A percentile compares a stretch with the other conserved stretches of the same genome.
Evolutionary conservation across 64 coral and sea anemone genomes (phyloP).

Genomic region (Pocillopora damicornis): DNA sequence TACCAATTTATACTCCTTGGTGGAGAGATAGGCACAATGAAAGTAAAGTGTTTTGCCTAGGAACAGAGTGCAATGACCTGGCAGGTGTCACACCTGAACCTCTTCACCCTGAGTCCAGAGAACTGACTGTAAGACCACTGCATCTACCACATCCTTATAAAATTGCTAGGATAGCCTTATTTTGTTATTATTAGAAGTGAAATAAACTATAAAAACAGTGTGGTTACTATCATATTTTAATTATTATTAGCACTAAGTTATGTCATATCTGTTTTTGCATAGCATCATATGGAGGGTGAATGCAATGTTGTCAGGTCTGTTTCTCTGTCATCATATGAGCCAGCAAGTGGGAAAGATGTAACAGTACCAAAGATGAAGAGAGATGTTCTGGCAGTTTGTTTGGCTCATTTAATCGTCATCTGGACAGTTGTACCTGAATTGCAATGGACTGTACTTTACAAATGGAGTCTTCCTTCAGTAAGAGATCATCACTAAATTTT

Average conservation of each 20-base stretch:
- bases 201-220: too few relatives aligned
- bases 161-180: too few relatives aligned
- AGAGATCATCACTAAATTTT: background rate
- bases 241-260: too few relatives aligned
- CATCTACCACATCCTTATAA: too few relatives aligned
- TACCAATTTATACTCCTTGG: too few relatives aligned
- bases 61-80: background rate
- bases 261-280: background rate
- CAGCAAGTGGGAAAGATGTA: background rate
- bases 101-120: too few relatives aligned
- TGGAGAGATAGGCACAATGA: too few relatives aligned
- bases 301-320: slow-evolving; percentile 50
- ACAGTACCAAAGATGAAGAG: slow-evolving; percentile 23
- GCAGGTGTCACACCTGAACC: too few relatives aligned
- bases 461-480: slow-evolving; percentile 53
- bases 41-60: too few relatives aligned
- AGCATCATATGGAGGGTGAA: slow-evolving; percentile 49
- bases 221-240: too few relatives aligned
- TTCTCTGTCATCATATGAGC: slow-evolving; percentile 66
- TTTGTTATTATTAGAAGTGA: too few relatives aligned
- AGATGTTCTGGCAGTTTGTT: slow-evolving; percentile 74
- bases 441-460: slow-evolving; percentile 60
- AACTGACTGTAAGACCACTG: too few relatives aligned
- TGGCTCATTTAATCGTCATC: slow-evolving; percentile 65
- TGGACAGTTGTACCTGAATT: slow-evolving; percentile 40